Evolutionary conservation across 2,888 invertebrate species (phyloP), one percentile per base, ranked within the genome.

Genomic region (Dermolepida albohirtum): DNA sequence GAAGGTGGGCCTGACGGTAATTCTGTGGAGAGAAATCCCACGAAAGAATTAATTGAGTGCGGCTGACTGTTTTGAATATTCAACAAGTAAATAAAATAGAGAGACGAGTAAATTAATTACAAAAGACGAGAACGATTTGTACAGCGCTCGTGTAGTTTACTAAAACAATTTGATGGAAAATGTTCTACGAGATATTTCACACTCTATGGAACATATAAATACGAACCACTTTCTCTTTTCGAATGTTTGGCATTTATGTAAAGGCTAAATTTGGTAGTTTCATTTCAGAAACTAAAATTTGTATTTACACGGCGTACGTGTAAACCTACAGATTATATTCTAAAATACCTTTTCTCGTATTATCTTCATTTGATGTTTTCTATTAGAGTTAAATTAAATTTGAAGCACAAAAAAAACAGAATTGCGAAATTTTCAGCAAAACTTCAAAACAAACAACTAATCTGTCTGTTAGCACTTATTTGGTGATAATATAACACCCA

Each of bases 1-100:
- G 86, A 84, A 16, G 93, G 93, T 22, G 88, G 87, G 67, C 85
- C 84, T 59, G 87, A 86, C n/a, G 94, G 94, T 71, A 91, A 82
- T 73, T 90, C 93, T 93, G 87, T 4, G 34, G 10, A 34, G 66
- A 69, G 12, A 49, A 62, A 51, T 51, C 22, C 22, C 22, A 51
- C 10, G 51, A 50, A 17, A 39, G 14, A 63, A 64, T 8, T 16
- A 40, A 39, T 16, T 54, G 34, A 63, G 44, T 14, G 8, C 44
- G 14, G 12, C 40, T 11, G 17, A 0, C 12, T 27, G 27, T 1
- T 5, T 50, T 6, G 14, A 47, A 47, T 34, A 34, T 34, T 34
- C 34, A 34, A 34, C 34, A 34, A 34, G 34, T 34, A 34, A 34
- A 34, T 6, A 34, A 34, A 34, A 10, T 10, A 34, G 34, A 34